Base-by-base conservation (phyloP, 2,797 vertebrate species). In the Mus minutoides region DNA sequence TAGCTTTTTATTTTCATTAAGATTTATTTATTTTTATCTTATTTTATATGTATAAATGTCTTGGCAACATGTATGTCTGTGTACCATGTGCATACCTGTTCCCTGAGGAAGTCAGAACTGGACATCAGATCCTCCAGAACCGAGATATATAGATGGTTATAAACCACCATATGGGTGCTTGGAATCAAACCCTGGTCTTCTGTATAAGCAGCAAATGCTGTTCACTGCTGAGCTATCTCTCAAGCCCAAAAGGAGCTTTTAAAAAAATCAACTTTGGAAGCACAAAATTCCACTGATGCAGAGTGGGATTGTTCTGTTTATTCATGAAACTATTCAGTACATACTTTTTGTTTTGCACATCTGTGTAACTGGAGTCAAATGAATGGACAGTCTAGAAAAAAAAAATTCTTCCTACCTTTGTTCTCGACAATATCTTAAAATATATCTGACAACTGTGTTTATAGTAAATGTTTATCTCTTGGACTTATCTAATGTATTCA, bases 391-490 rank as follows among this genome's bases (percentile, higher is more conserved):
- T 83, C 85, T 17, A 79, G 19, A 29, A 92, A 88, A 37, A 94
- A 37, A 67, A 56, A 34, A n/a, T n/a, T 84, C 78, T 40, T n/a
- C 76, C 14, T 90, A 62, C 31, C 3, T 84, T 89, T 91, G 71
- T n/a, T 79, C 24, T 88, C 83, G 85, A 37, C 22, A 40, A 9
- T 31, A 80, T 89, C 37, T 46, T 87, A 69, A 19, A 58, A 3
- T 91, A 13, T 87, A 90, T 84, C 19, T 86, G 92, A 54, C 34
- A 26, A 22, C 21, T 93, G 29, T 80, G 26, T 90, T 77, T 80
- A 83, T 88, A 91, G 85, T 94, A 96, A 96, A 79, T 5, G 43
- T 56, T 40, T 46, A 78, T 92, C 37, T 93, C 29, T 92, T 86
- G 7, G 16, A 52, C 52, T 29, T 75, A 6, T 93, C 46, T 93